Conservation (phyloP, 2,797 vertebrate genomes). For the Micropoecilia bifurca region DNA sequence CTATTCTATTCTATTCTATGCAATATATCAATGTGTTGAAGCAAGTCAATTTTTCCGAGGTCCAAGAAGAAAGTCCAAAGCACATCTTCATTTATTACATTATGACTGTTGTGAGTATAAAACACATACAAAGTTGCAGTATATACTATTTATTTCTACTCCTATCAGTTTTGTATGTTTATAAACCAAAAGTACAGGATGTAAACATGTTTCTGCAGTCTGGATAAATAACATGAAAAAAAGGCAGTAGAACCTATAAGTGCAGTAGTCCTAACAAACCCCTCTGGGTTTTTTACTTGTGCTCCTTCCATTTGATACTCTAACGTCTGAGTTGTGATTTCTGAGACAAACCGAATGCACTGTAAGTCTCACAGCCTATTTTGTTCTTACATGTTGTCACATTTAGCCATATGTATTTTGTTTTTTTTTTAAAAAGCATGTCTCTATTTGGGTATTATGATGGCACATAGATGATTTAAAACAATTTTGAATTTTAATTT, state of each 20-base stretch:
- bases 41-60: background rate
- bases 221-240: background rate
- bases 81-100: background rate
- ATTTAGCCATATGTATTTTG: background rate
- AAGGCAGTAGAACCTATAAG: background rate
- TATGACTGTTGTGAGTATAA: background rate
- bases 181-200: background rate
- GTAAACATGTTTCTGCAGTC: slow-evolving; percentile 1
- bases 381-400: background rate
- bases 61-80: background rate
- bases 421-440: background rate
- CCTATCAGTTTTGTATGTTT: background rate
- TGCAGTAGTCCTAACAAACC: background rate
- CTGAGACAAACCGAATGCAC: background rate
- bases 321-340: background rate
- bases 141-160: background rate
- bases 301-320: background rate
- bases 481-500: background rate
- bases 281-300: background rate
- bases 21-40: background rate
- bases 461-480: background rate
- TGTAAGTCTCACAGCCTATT: background rate
- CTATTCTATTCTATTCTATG: too few relatives aligned
- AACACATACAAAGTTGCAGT: background rate
- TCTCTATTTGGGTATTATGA: background rate